phyloP scores from a whole-genome alignment of 2,888 invertebrate species.

The Eustalomyia histrio region DNA sequence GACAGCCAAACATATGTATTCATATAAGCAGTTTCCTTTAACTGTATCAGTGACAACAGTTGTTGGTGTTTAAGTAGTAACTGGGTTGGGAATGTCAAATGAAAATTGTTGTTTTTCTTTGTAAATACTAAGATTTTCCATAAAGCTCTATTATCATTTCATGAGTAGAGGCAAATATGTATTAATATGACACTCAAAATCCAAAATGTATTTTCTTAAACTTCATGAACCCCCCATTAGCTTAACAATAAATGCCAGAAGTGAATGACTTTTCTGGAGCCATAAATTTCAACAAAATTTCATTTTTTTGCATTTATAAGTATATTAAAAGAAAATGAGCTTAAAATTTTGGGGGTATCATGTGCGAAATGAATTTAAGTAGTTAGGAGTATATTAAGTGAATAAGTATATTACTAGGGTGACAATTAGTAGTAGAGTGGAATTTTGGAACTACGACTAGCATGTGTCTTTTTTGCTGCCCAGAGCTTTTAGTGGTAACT shows the following conservation, averaged over 20 bases:
- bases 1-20: not conserved
- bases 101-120: slow-evolving; percentile 12
- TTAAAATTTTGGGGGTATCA: slow-evolving; percentile 32
- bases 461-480: too few species aligned
- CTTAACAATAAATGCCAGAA: slow-evolving; percentile 19
- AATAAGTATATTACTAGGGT: not conserved
- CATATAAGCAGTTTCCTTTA: slow-evolving; percentile 18
- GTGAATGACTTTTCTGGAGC: slow-evolving; percentile 15
- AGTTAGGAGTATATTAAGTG: not conserved
- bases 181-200: slow-evolving; percentile 34
- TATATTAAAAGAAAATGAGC: slow-evolving; percentile 26
- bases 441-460: not conserved
- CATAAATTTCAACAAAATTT: slow-evolving; percentile 24
- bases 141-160: slow-evolving; percentile 32
- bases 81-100: slow-evolving; percentile 7
- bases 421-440: not conserved
- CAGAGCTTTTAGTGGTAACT: too few species aligned
- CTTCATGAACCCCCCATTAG: slow-evolving; percentile 36
- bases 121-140: slow-evolving; percentile 20
- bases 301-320: not conserved
- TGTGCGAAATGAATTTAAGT: slow-evolving; percentile 28
- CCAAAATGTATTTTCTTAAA: slow-evolving; percentile 34
- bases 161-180: slow-evolving; percentile 6
- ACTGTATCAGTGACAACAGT: slow-evolving; percentile 12
- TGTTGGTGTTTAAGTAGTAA: not conserved